phyloP scores from a whole-genome alignment of 2,888 invertebrate species.

The Tineola bisselliella region DNA sequence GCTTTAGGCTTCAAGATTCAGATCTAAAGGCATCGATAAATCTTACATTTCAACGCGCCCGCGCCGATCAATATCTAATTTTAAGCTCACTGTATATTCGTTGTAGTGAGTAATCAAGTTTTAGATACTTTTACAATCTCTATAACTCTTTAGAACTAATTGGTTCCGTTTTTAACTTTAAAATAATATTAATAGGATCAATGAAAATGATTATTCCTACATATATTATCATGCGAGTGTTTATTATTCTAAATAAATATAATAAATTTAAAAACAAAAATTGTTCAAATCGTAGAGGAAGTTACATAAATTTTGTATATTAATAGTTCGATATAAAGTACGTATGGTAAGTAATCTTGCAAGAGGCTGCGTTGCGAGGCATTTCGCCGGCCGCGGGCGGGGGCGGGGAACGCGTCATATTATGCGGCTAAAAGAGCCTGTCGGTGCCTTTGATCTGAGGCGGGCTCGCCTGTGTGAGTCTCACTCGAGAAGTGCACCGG shows the following conservation, averaged over 20 bases:
- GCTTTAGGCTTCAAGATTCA: slow-evolving; percentile 37
- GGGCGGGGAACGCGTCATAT: slow-evolving; percentile 62
- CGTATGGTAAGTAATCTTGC: slow-evolving; percentile 2
- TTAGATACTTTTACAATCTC: slow-evolving; percentile 3
- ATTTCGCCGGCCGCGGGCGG: slow-evolving; percentile 52
- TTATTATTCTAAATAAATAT: too few species aligned
- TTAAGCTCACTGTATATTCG: slow-evolving; percentile 8
- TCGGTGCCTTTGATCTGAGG: slow-evolving; percentile 65
- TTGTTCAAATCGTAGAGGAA: neutral
- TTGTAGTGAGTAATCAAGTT: neutral
- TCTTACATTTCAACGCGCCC: slow-evolving; percentile 33
- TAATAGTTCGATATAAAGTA: slow-evolving; percentile 61
- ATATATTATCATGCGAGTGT: too few species aligned
- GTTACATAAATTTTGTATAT: slow-evolving; percentile 47
- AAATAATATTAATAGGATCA: too few species aligned
- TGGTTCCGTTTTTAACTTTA: too few species aligned
- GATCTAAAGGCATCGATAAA: slow-evolving; percentile 37
- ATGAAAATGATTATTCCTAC: too few species aligned
- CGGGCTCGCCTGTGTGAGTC: slow-evolving; percentile 31
- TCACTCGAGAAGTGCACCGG: slow-evolving; percentile 46
- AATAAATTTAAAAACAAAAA: too few species aligned
- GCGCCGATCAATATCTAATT: slow-evolving; percentile 16
- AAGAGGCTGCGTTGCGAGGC: slow-evolving; percentile 22
- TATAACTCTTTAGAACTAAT: neutral
- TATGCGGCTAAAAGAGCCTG: slow-evolving; percentile 68